A percentile compares a stretch with the other conserved stretches of the same genome.
Conservation (phyloP, 2,113 vertebrate genomes). For the Pterocles gutturalis region DNA sequence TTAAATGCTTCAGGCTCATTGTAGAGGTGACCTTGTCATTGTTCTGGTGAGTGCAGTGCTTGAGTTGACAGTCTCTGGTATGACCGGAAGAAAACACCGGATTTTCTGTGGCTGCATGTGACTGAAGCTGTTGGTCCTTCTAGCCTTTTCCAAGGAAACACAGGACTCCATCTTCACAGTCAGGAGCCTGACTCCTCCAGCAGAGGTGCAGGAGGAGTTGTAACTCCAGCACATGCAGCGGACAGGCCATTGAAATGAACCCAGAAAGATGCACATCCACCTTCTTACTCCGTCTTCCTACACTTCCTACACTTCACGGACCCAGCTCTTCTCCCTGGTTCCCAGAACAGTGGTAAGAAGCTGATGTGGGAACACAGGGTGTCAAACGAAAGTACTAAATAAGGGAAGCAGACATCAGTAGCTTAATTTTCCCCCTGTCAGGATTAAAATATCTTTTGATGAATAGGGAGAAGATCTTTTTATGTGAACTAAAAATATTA, state of each 20-base stretch:
- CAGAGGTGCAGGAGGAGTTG: background rate
- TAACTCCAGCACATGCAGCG: background rate
- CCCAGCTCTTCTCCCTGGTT: background rate
- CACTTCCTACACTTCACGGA: background rate
- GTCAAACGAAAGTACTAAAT: background rate
- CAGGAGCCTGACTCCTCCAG: background rate
- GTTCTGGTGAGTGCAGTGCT: background rate
- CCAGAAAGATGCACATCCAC: background rate
- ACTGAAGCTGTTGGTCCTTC: background rate
- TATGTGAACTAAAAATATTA: conserved; percentile 57
- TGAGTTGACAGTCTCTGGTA: background rate
- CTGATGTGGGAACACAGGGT: background rate
- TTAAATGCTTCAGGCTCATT: background rate
- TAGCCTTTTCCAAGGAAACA: background rate
- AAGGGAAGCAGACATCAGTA: conserved; percentile 31
- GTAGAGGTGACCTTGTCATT: background rate
- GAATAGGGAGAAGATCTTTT: conserved; percentile 59
- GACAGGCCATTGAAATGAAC: background rate
- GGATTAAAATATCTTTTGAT: conserved; percentile 59
- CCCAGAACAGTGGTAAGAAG: background rate
- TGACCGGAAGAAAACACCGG: background rate
- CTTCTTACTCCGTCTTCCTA: background rate
- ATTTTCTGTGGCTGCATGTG: background rate
- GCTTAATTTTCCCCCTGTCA: background rate
- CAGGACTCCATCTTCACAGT: background rate